Conservation (phyloP, 92 coral and sea anemone species). For the Porites divaricata region DNA sequence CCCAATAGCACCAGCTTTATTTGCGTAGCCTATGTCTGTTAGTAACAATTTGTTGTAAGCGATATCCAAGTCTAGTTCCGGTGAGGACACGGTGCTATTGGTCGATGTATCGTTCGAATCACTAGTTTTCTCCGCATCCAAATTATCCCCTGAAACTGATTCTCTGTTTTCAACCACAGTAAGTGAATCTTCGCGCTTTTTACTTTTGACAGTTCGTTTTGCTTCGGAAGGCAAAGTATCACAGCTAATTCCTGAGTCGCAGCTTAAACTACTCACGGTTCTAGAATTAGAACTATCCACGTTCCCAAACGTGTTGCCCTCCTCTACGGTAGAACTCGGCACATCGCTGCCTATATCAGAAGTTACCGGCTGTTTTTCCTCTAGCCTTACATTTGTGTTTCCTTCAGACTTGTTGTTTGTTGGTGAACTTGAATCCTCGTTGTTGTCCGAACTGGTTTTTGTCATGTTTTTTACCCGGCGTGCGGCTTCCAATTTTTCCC, state of each 20-base stretch:
- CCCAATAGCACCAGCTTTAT: constrained; percentile 14
- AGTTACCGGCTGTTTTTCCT: not conserved
- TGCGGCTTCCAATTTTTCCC: constrained; percentile 87
- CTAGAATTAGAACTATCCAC: constrained; percentile 12
- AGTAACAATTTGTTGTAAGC: constrained; percentile 13
- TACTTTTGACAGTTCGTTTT: constrained; percentile 32
- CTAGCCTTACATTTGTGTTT: not conserved
- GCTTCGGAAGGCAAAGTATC: constrained; percentile 4
- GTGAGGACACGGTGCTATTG: not conserved
- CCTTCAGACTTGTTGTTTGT: constrained; percentile 13
- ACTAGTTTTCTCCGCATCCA: not conserved
- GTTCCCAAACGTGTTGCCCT: not conserved
- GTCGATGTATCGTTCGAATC: not conserved
- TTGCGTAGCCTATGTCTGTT: constrained; percentile 28
- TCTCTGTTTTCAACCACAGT: constrained; percentile 7
- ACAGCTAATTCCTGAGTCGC: constrained; percentile 35
- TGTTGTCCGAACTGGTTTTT: constrained; percentile 32
- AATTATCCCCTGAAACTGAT: not conserved
- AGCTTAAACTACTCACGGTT: constrained; percentile 37
- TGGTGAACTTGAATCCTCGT: constrained; percentile 26
- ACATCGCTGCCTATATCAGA: constrained; percentile 14
- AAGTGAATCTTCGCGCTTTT: constrained; percentile 35
- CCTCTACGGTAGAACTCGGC: not conserved
- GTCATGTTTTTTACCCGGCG: constrained; percentile 57
- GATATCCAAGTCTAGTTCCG: not conserved